Evolutionary conservation across 2,888 invertebrate species (phyloP), one percentile per base, ranked within the genome.

Genomic region (Cephus pygmeus): DNA sequence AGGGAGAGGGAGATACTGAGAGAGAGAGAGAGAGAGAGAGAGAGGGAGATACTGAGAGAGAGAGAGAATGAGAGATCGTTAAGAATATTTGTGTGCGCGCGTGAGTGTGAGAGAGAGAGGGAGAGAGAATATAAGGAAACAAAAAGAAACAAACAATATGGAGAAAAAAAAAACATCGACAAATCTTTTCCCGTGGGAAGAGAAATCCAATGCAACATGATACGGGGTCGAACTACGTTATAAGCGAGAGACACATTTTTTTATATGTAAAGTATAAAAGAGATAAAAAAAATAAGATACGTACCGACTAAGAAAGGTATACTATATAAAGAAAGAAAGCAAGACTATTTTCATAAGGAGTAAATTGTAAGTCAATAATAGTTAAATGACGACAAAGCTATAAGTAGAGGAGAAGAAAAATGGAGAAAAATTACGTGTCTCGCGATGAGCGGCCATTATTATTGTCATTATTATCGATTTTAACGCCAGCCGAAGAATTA

Each of bases 281-380:
- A 73, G 69, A 69, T 71, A 79, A 3, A 77, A 71, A 71, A 36
- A 75, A 31, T 71, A 76, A 69, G 56, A 56, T 56, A 56, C 23
- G 56, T 56, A 56, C 56, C 23, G 9, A 56, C 56, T 56, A 82
- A 84, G 82, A 85, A 82, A 86, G 87, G 85, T 85, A 88, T 83
- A 85, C 82, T 88, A 88, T 87, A 87, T 23, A 56, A 23, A 56
- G 6, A 23, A 86, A 87, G 85, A 88, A 85, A 87, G 84, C 83
- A 87, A 86, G 85, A 90, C 87, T 91, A 91, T 91, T 91, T 91
- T 91, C 91, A 85, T 91, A 91, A 90, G 86, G 86, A 85, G 86
- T 88, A 90, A 88, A 89, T 87, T 89, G 80, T 91, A 90, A 90
- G 90, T 91, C 90, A 90, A 90, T 91, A 90, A 88, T 88, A 87